phyloP scores from a whole-genome alignment of 2,797 vertebrate species.

The Syncerus caffer region DNA sequence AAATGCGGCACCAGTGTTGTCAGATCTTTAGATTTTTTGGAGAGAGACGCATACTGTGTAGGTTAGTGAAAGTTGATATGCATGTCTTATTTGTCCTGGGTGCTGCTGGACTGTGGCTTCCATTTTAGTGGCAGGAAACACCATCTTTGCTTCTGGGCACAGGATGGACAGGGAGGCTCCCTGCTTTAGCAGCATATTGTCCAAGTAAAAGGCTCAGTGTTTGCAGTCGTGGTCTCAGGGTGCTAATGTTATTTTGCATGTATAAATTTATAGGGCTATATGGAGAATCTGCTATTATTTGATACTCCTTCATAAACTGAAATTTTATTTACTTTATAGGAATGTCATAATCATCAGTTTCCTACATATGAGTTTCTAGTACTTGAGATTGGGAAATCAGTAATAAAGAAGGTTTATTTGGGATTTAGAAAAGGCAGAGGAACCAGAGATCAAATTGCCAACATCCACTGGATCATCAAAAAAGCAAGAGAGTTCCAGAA shows the following conservation, averaged over 20 bases:
- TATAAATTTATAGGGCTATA: not conserved
- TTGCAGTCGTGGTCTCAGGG: not conserved
- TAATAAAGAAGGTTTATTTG: slow-evolving; percentile 7
- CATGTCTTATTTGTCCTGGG: not conserved
- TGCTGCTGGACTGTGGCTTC: not conserved
- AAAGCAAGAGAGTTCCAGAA: not conserved
- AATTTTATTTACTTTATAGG: slow-evolving; percentile 33
- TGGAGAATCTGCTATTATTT: not conserved
- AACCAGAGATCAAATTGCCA: not conserved
- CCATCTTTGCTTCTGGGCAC: not conserved
- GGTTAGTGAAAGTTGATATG: not conserved
- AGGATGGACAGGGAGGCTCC: not conserved
- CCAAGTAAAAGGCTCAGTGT: not conserved
- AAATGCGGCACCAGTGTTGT: not conserved
- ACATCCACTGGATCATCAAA: not conserved
- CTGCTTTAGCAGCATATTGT: not conserved
- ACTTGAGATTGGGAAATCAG: not conserved
- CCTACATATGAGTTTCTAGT: not conserved
- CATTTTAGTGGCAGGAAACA: not conserved
- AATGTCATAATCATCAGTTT: slow-evolving; percentile 6
- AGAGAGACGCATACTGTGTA: not conserved
- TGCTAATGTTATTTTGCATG: not conserved
- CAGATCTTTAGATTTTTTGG: not conserved
- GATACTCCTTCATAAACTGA: slow-evolving; percentile 30
- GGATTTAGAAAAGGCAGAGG: not conserved